Base-by-base conservation (phyloP, 2,888 invertebrate species). In the Crematogaster levior region DNA sequence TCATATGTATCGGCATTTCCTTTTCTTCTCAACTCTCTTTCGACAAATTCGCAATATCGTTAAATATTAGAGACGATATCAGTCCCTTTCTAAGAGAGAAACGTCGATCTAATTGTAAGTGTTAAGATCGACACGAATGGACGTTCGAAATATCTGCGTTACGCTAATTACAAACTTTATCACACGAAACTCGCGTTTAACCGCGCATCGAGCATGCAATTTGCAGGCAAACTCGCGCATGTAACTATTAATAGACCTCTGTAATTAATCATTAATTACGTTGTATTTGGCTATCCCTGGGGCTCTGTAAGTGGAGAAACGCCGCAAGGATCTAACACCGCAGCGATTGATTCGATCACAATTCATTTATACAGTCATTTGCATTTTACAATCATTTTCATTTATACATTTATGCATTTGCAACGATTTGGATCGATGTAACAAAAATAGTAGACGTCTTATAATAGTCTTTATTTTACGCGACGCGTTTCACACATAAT, bases 281-380 rank as follows among this genome's bases (percentile, higher is more conserved):
- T 88, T 80, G 84, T 89, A 90, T 91, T 91, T 91, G 91, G 92
- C 90, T 91, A 90, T 87, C 83, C 88, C 77, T 66, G 58, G 53
- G 58, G 10, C 74, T 27, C 27, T 18, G 40, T 63, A 53, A 37
- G 24, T 24, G 51, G 40, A 12, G 30, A n/a, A 43, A 46, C 3
- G 21, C 18, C 24, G 51, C 48, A 9, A n/a, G 40, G 21, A 27
- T 24, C 27, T 24, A 53, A 56, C 70, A 21, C 15, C 30, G 27
- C 75, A 27, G n/a, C 21, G 21, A 30, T 43, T 15, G 34, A 37
- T 70, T 12, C 40, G n/a, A 61, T 74, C 61, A 61, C 43, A 56
- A 68, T 53, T 65, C 10, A 27, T 68, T 70, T 70, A 53, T 70
- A 40, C 24, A 68, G n/a, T 75, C 24, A 56, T 24, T 56, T 53